Base-by-base conservation (phyloP, 2,888 invertebrate genomes). In the Liodrosophila aerea region DNA sequence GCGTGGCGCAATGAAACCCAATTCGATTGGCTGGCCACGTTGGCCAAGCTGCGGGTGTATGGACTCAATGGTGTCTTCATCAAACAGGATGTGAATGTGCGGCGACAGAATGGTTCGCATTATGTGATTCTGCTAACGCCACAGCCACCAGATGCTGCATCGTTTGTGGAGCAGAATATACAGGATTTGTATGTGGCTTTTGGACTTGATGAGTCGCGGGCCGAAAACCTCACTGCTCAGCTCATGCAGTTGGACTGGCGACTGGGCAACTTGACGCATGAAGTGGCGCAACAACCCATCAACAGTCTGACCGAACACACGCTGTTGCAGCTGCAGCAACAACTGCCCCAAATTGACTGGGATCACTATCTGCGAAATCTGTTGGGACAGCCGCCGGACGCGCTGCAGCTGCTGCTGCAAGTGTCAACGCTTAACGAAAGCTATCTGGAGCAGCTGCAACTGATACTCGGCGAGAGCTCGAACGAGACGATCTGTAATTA, bases 401-500 rank as follows among this genome's bases (percentile, higher is more conserved):
- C 15, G 16, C 27, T 61, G 43, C 64, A 75, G 34, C 34, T 64
- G 39, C 33, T 87, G 18, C 85, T 87, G 18, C 87, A 86, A 73
- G 68, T 68, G 8, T 64, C 73, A 34, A 29, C 64, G 2, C 47
- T 77, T 1, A 69, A 72, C 36, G 41, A 31, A 0, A 61, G 49
- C 18, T 87, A 83, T 61, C 67, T 81, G 45, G 54, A 66, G 22
- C 52, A 76, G 36, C 37, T 87, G 11, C 61, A 64, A 4, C 39
- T 41, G 9, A 41, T 73, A 16, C 62, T 87, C 3, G 30, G n/a
- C 0, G 33, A 29, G 1, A 76, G 64, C 33, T 69, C 85, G 5
- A 87, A 87, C 36, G 87, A 86, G 51, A 87, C 87, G 1, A 73
- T 87, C 18, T 76, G 78, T 16, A 73, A 86, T 40, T 87, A 87